Evolutionary conservation across 2,797 vertebrate species (phyloP).

Genomic region (Myripristis murdjan): DNA sequence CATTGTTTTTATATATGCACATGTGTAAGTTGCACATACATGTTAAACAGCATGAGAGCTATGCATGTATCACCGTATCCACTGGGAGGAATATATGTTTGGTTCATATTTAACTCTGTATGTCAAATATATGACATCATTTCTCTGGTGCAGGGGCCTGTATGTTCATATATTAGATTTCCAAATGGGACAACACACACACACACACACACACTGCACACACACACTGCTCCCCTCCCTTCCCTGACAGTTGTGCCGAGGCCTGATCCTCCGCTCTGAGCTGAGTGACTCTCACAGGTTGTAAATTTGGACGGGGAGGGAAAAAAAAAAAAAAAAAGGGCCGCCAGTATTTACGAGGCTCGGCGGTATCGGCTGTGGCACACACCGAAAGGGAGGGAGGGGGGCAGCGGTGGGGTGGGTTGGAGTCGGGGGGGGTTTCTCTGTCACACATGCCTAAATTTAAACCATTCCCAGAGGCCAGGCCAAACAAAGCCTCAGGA

Average conservation of each 20-base stretch:
- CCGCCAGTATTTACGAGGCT: constrained; percentile 49
- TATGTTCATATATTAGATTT: no score
- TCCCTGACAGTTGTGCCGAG: constrained; percentile 7
- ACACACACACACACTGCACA: not conserved
- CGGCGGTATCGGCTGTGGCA: constrained; percentile 56
- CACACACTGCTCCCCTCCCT: not conserved
- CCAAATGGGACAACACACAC: no score
- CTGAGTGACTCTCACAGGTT: constrained; percentile 28
- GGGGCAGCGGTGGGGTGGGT: no score
- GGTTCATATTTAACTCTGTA: no score
- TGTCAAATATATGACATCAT: no score
- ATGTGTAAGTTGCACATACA: no score
- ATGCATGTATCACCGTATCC: no score
- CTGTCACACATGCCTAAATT: constrained; percentile 82
- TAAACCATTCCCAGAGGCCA: constrained; percentile 86
- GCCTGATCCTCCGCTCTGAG: constrained; percentile 12
- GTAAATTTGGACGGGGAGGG: constrained; percentile 30
- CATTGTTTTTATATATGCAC: no score
- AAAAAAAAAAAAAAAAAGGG: not conserved
- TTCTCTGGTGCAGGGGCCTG: no score
- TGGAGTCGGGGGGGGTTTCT: constrained; percentile 27
- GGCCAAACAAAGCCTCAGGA: constrained; percentile 92
- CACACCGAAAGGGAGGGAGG: constrained; percentile 50
- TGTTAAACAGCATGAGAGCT: no score
- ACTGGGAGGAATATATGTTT: no score